A percentile compares a stretch with the other conserved stretches of the same genome.
Evolutionary conservation across 1,140 invertebrate genomes (phyloP).

Genomic region (Brachionus calyciflorus): DNA sequence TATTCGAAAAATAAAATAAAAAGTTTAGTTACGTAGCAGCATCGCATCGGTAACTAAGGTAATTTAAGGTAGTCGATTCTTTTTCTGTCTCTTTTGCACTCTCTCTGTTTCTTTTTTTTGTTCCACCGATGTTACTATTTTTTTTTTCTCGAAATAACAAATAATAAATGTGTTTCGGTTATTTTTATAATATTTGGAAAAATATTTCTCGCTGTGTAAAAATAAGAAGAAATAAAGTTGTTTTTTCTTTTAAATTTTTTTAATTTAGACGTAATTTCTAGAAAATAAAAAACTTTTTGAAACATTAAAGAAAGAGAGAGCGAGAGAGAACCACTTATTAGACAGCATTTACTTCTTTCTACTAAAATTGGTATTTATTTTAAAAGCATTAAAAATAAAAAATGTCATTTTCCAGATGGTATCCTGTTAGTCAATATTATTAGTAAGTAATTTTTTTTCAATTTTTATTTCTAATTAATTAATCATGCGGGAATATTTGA

Average conservation of each 20-base stretch:
- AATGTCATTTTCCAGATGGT: constrained; percentile 43
- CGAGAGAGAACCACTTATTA: no score
- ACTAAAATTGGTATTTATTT: neutral
- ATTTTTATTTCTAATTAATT: no score
- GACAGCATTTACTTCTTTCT: no score
- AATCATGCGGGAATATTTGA: no score
- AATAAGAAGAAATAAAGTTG: no score
- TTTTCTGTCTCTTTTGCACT: constrained; percentile 27
- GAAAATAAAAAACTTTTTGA: neutral
- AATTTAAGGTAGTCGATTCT: constrained; percentile 39
- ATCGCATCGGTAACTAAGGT: constrained; percentile 39
- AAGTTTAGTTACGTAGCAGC: constrained; percentile 41
- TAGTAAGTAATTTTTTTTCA: no score
- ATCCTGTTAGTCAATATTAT: constrained; percentile 27
- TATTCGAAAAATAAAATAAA: neutral
- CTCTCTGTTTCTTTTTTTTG: neutral
- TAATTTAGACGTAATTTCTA: neutral
- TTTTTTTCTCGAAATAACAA: constrained; percentile 9
- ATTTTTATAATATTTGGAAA: neutral
- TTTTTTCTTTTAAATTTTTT: neutral
- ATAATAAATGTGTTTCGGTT: neutral
- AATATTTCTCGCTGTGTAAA: no score
- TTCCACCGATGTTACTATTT: neutral
- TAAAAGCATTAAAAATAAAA: neutral
- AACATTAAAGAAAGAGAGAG: no score